These are phyloP conservation scores for Puma concolor DNA, from an alignment of 2,113 vertebrate species.

Conservation along the genomic window DNA sequence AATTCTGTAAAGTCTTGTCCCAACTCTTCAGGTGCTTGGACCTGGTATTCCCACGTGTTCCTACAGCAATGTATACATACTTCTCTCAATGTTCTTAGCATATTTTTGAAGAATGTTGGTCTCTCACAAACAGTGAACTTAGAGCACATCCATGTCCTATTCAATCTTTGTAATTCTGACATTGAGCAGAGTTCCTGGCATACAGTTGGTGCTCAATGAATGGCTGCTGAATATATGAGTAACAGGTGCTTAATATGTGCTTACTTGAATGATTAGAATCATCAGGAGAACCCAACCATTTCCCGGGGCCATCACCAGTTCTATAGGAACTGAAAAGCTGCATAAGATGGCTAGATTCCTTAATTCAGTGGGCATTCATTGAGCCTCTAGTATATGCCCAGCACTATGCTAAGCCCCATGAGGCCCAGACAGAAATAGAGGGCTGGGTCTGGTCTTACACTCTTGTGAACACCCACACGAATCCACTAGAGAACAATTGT, in stretches of 20 bases:
- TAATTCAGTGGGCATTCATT: not conserved
- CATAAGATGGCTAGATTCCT: not conserved
- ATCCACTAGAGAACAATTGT: not conserved
- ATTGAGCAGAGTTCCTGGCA: not conserved
- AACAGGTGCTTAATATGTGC: not conserved
- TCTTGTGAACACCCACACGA: not conserved
- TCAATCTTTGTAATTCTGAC: conserved; percentile 15
- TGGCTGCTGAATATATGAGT: conserved; percentile 28
- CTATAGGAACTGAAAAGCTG: not conserved
- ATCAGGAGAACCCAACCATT: not conserved
- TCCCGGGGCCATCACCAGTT: not conserved
- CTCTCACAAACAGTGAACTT: conserved; percentile 42
- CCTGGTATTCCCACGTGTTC: not conserved
- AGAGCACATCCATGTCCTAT: not conserved
- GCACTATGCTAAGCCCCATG: not conserved
- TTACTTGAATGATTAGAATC: conserved; percentile 36
- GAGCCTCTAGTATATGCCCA: not conserved
- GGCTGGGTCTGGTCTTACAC: not conserved
- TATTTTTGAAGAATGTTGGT: conserved; percentile 34
- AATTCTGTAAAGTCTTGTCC: conserved; percentile 1
- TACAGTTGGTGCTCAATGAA: not conserved
- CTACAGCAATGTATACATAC: not conserved
- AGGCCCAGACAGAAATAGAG: not conserved
- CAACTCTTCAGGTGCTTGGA: not conserved
- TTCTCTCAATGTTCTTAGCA: not conserved